Conservation (phyloP, 2,113 vertebrate genomes). For the Neodon shergylaensis region DNA sequence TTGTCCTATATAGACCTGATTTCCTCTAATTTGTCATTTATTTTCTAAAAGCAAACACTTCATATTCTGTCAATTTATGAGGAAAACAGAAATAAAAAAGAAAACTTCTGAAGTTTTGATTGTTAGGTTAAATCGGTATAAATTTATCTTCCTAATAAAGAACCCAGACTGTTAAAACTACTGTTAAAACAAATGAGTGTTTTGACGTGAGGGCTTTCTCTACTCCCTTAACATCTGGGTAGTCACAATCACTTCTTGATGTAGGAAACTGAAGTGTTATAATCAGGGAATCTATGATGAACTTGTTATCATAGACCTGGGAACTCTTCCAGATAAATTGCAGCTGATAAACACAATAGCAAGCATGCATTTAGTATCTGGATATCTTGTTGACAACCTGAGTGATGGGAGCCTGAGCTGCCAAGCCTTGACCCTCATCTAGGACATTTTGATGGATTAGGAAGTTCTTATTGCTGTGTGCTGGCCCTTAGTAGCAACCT, state of each 20-base stretch:
- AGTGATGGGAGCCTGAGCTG: slow-evolving; percentile 64
- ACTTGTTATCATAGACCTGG: slow-evolving; percentile 2
- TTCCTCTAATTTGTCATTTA: neutral
- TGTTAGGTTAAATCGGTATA: neutral
- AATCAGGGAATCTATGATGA: slow-evolving; percentile 33
- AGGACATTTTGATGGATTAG: slow-evolving; percentile 49
- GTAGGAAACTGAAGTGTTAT: neutral
- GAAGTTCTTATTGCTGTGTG: slow-evolving; percentile 16
- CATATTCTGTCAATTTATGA: neutral
- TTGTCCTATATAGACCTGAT: neutral
- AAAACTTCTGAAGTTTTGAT: neutral
- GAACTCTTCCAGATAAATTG: slow-evolving; percentile 55
- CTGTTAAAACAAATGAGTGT: neutral
- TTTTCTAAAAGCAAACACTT: neutral
- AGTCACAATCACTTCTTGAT: neutral
- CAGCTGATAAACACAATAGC: neutral
- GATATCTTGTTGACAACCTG: slow-evolving; percentile 41
- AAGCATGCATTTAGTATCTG: slow-evolving; percentile 53
- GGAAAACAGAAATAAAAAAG: neutral
- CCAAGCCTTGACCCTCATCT: slow-evolving; percentile 10
- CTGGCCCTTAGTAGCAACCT: slow-evolving; percentile 14
- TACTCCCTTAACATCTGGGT: neutral
- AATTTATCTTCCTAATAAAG: neutral
- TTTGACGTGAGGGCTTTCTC: neutral
- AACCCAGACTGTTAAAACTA: neutral